phyloP scores from a whole-genome alignment of 2,888 invertebrate genomes.

The Pheosia tremula region DNA sequence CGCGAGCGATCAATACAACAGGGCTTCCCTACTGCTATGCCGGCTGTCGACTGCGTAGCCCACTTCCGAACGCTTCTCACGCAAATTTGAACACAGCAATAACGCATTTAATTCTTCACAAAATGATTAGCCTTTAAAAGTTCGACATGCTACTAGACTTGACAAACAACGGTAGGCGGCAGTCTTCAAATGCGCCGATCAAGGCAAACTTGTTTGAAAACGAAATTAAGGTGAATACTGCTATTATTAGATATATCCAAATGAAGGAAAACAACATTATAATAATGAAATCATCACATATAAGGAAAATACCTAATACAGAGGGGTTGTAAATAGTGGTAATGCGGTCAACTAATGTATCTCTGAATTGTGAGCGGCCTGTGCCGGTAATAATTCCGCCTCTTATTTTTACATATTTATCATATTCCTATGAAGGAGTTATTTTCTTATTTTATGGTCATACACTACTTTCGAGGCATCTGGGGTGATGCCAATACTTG shows the following conservation, averaged over 20 bases:
- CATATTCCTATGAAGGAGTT: neutral
- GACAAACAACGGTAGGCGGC: constrained; percentile 21
- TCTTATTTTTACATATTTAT: too few species aligned
- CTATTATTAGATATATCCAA: too few species aligned
- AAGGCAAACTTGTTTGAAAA: too few species aligned
- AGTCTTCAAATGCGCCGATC: neutral
- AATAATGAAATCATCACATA: too few species aligned
- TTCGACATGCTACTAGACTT: neutral
- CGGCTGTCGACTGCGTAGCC: constrained; percentile 53
- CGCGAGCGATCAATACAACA: constrained; percentile 76
- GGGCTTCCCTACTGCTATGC: constrained; percentile 69
- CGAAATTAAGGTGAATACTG: too few species aligned
- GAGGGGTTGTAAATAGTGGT: too few species aligned
- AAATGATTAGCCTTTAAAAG: constrained; percentile 41
- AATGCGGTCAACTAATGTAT: too few species aligned
- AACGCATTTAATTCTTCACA: constrained; percentile 43
- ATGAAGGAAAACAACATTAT: too few species aligned
- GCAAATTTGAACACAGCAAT: constrained; percentile 52
- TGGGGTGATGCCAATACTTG: constrained; percentile 33
- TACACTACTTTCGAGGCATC: constrained; percentile 2
- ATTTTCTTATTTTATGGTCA: neutral
- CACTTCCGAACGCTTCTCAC: constrained; percentile 57
- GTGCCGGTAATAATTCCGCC: too few species aligned
- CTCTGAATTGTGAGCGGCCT: too few species aligned
- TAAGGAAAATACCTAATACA: too few species aligned